These are phyloP conservation scores for Heliconius congener DNA, from an alignment of 1,140 invertebrate species.

Conservation along the genomic window DNA sequence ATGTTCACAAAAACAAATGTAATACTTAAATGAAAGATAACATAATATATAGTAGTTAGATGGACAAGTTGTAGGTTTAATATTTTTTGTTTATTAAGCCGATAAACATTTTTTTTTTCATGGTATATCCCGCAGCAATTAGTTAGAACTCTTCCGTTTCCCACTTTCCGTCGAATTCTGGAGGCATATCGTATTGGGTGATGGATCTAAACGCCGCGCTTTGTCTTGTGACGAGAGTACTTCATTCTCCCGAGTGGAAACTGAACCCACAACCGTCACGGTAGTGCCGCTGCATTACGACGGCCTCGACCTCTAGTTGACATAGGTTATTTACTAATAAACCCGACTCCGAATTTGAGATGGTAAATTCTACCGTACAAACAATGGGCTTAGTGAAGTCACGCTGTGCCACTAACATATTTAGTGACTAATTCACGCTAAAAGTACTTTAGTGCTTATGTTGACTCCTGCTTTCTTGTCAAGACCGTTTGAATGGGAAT, in stretches of 20 bases:
- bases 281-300: no score
- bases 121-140: no score
- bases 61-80: background rate
- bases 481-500: background rate
- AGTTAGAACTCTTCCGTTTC: no score
- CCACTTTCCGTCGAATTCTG: no score
- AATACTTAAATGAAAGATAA: background rate
- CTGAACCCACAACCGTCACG: no score
- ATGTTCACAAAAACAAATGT: constrained; percentile 1
- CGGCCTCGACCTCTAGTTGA: no score
- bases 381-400: constrained; percentile 23
- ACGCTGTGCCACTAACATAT: constrained; percentile 20
- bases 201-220: no score
- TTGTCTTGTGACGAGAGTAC: no score
- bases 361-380: constrained; percentile 25
- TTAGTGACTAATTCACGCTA: constrained; percentile 20
- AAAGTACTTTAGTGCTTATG: constrained; percentile 14
- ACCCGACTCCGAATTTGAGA: constrained; percentile 13
- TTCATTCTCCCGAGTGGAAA: no score
- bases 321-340: background rate
- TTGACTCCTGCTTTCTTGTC: constrained; percentile 17
- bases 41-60: background rate
- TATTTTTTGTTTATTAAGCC: no score
- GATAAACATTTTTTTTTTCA: no score
- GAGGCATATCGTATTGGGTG: no score